Percentiles rank a stretch among this genome's conserved stretches.
Conservation (phyloP, 2,797 vertebrate species). For the Mionectes olivaceus region DNA sequence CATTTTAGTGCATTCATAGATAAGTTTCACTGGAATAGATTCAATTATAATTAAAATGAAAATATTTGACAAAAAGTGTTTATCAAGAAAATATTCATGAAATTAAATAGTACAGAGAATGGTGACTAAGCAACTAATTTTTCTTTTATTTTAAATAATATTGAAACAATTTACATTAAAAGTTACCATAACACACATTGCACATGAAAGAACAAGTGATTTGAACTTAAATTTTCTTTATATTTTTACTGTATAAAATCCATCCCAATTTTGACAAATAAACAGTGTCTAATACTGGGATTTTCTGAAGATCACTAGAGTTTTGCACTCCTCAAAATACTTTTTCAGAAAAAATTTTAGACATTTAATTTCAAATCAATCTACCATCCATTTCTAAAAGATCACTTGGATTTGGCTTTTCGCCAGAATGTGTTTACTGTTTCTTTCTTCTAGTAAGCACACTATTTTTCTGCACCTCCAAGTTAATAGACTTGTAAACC, state of each 20-base stretch:
- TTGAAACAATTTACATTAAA: background rate
- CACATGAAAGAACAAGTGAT: background rate
- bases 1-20: background rate
- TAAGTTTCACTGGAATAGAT: background rate
- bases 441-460: background rate
- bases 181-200: background rate
- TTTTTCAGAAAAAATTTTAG: background rate
- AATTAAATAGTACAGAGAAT: background rate
- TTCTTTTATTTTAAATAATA: background rate
- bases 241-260: background rate
- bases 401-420: background rate
- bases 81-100: background rate
- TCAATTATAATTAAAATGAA: background rate
- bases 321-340: background rate
- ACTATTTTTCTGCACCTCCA: background rate
- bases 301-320: background rate
- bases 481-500: background rate
- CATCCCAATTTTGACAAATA: background rate
- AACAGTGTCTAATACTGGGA: background rate
- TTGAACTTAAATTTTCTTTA: background rate
- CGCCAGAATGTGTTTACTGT: background rate
- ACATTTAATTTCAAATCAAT: constrained; percentile 20
- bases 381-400: background rate
- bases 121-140: background rate
- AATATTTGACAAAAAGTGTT: background rate